Percentiles rank a stretch among this genome's conserved stretches.
phyloP scores from a whole-genome alignment of 2,888 invertebrate species.

The Melanostoma mellinum region DNA sequence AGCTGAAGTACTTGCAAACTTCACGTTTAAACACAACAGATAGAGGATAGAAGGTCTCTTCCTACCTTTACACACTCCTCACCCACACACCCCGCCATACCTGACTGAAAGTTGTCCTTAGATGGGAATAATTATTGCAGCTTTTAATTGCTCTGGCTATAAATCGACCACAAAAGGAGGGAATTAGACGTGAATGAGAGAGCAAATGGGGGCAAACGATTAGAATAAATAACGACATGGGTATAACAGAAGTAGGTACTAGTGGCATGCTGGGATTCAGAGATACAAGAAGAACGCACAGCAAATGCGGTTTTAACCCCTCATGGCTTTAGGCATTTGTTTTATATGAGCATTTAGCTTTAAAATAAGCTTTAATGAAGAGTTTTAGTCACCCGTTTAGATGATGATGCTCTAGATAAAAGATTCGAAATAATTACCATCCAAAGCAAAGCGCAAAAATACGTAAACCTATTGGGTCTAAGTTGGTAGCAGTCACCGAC shows the following conservation, averaged over 20 bases:
- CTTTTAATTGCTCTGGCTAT: slow-evolving; percentile 66
- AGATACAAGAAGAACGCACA: slow-evolving; percentile 24
- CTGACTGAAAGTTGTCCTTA: slow-evolving; percentile 48
- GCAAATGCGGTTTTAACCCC: slow-evolving; percentile 33
- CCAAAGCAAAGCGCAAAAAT: too few species aligned
- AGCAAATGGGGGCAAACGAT: slow-evolving; percentile 45
- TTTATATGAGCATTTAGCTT: slow-evolving; percentile 10
- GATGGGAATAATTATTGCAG: slow-evolving; percentile 62
- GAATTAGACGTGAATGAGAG: slow-evolving; percentile 34
- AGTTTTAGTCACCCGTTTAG: slow-evolving; percentile 17
- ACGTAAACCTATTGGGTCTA: too few species aligned
- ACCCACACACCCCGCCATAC: slow-evolving; percentile 12
- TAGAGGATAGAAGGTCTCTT: neutral
- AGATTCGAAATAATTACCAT: neutral
- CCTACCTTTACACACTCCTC: neutral
- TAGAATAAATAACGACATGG: slow-evolving; percentile 30
- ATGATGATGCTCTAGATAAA: neutral
- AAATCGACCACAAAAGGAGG: slow-evolving; percentile 66
- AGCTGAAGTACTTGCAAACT: slow-evolving; percentile 17
- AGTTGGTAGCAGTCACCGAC: too few species aligned
- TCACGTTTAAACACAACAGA: slow-evolving; percentile 20
- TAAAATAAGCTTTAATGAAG: slow-evolving; percentile 20
- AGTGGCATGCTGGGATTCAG: slow-evolving; percentile 12
- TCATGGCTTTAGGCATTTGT: neutral
- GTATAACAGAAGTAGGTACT: neutral